Conservation (phyloP, 2,113 vertebrate species). For the Lutjanus erythropterus region DNA sequence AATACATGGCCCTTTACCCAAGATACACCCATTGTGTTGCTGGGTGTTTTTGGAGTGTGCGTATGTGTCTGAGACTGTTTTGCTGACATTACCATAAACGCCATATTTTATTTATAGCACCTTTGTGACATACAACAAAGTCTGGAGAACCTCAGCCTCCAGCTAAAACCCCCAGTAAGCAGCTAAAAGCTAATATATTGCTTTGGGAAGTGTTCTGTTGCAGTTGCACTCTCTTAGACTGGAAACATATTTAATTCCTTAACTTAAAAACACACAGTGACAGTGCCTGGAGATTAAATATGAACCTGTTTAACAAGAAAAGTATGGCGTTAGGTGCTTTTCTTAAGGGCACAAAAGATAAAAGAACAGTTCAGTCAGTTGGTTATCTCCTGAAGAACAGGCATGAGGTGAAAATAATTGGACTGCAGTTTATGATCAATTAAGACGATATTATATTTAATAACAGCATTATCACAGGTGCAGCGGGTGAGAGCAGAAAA, state of each 20-base stretch:
- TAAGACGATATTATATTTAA: constrained; percentile 5
- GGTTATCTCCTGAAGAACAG: neutral
- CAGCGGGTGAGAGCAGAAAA: constrained; percentile 13
- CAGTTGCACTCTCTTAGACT: neutral
- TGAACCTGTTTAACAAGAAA: neutral
- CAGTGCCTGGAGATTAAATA: neutral
- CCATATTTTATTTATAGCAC: constrained; percentile 24
- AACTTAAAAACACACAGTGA: neutral
- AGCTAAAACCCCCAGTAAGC: constrained; percentile 14
- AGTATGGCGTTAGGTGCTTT: neutral
- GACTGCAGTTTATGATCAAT: constrained; percentile 2
- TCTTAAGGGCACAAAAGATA: neutral
- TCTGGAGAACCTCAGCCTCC: constrained; percentile 19
- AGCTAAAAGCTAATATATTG: constrained; percentile 4
- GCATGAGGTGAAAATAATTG: neutral
- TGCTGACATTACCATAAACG: constrained; percentile 10
- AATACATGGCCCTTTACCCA: neutral
- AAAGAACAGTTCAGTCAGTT: neutral
- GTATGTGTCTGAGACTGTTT: neutral
- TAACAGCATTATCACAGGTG: constrained; percentile 25
- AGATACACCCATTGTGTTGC: neutral
- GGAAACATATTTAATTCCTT: neutral
- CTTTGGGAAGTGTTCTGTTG: constrained; percentile 1
- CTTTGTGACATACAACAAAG: constrained; percentile 24
- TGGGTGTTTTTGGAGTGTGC: neutral